Percentiles rank a stretch among this genome's conserved stretches.
These are phyloP conservation scores for Microctenopoma stevenorrisi DNA, from an alignment of 2,797 vertebrate species.

Conservation along the genomic window DNA sequence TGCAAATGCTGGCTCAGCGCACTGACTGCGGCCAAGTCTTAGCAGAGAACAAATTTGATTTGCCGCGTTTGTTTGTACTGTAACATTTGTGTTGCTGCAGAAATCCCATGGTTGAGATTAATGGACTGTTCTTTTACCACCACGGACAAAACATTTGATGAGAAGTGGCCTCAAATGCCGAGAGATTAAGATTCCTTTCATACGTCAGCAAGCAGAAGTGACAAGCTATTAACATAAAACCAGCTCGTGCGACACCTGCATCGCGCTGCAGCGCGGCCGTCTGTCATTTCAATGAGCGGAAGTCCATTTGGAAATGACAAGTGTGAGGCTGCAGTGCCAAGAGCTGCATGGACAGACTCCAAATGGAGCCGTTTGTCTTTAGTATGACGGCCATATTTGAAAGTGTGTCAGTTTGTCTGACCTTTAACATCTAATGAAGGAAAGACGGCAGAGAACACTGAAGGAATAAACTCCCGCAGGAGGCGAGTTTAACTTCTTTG, in stretches of 20 bases:
- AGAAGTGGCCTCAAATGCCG: background rate
- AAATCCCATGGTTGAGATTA: background rate
- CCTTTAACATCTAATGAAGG: background rate
- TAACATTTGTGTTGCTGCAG: slow-evolving; percentile 4
- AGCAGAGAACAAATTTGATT: slow-evolving; percentile 5
- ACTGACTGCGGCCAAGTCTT: background rate
- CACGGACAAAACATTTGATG: background rate
- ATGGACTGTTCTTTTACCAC: background rate
- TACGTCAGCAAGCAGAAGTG: background rate
- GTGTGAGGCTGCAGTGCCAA: background rate
- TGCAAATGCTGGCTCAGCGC: slow-evolving; percentile 43
- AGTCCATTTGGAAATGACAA: background rate
- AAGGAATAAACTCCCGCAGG: too few relatives aligned
- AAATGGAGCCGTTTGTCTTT: slow-evolving; percentile 1
- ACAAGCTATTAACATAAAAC: slow-evolving; percentile 1
- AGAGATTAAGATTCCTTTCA: background rate
- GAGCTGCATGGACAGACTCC: slow-evolving; percentile 1
- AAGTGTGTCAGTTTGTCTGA: background rate
- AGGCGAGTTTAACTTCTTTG: too few relatives aligned
- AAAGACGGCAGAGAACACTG: background rate
- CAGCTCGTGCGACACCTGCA: slow-evolving; percentile 4
- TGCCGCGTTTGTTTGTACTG: slow-evolving; percentile 6
- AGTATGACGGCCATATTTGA: slow-evolving; percentile 4
- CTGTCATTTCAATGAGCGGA: slow-evolving; percentile 9
- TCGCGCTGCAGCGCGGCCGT: slow-evolving; percentile 8